Percentiles rank a stretch among this genome's conserved stretches.
phyloP scores from a whole-genome alignment of 2,113 vertebrate genomes.

The Trinectes maculatus region DNA sequence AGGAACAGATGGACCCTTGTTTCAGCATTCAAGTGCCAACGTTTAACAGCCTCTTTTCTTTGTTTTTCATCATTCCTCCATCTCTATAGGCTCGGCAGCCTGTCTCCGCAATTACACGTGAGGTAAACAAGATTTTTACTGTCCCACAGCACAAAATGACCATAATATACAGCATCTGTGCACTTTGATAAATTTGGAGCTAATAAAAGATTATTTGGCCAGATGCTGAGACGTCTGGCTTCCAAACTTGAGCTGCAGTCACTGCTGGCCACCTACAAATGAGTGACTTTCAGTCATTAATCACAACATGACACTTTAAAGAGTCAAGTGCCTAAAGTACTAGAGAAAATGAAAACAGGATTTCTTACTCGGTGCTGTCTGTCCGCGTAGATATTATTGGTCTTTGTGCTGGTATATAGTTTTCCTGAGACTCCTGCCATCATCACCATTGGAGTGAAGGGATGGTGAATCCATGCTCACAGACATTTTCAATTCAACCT shows the following conservation, averaged over 20 bases:
- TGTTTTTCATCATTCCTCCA: background rate
- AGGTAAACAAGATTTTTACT: background rate
- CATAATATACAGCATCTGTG: background rate
- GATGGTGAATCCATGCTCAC: too few species aligned
- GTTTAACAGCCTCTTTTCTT: background rate
- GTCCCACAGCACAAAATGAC: background rate
- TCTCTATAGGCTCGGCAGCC: background rate
- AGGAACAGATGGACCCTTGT: background rate
- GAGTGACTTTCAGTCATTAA: background rate
- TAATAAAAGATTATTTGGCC: slow-evolving; percentile 11
- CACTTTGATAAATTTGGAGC: background rate
- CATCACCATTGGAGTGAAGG: too few species aligned
- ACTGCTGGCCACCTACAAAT: background rate
- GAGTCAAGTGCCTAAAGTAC: background rate
- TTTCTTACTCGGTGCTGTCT: background rate
- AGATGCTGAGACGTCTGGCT: slow-evolving; percentile 18
- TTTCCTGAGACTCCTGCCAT: too few species aligned
- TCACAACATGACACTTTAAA: background rate
- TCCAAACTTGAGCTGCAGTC: background rate
- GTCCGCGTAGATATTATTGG: too few species aligned
- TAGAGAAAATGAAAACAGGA: background rate
- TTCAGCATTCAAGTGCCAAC: background rate
- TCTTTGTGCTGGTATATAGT: too few species aligned
- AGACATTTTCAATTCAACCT: too few species aligned
- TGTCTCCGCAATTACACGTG: background rate